Percentiles rank a stretch among this genome's conserved stretches.
Conservation (phyloP, 1,140 invertebrate species). For the Sipha flava region DNA sequence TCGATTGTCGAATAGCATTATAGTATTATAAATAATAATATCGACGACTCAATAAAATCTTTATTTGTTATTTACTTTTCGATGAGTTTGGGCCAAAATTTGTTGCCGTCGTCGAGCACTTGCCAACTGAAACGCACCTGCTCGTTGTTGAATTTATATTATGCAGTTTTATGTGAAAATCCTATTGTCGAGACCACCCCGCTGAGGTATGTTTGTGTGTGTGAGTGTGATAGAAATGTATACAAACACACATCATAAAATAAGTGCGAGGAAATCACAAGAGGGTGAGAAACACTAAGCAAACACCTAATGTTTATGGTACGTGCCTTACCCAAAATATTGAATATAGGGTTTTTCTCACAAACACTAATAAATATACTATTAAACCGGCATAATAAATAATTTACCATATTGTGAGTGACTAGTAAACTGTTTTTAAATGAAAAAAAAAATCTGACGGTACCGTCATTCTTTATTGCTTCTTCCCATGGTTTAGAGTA, state of each 20-base stretch:
- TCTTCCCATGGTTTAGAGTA: too few relatives aligned
- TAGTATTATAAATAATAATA: not conserved
- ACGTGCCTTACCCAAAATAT: not conserved
- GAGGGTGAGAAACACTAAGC: constrained; percentile 2
- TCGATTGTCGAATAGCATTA: not conserved
- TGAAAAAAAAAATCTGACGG: not conserved
- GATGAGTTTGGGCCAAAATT: not conserved
- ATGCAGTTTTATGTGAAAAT: not conserved
- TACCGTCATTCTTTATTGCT: not conserved
- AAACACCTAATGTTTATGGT: constrained; percentile 14
- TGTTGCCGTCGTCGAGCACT: not conserved
- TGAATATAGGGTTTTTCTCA: not conserved
- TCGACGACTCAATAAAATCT: not conserved
- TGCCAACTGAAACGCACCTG: not conserved
- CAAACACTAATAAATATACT: not conserved
- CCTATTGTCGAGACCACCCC: not conserved
- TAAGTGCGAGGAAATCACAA: not conserved
- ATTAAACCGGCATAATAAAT: not conserved
- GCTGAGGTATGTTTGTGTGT: not conserved
- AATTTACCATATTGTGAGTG: not conserved
- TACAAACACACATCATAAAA: not conserved
- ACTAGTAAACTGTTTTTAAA: not conserved
- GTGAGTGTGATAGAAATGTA: not conserved
- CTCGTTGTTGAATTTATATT: not conserved
- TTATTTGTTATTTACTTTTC: not conserved